phyloP scores from a whole-genome alignment of 2,797 vertebrate genomes.

The Sphenopsis melanotis region DNA sequence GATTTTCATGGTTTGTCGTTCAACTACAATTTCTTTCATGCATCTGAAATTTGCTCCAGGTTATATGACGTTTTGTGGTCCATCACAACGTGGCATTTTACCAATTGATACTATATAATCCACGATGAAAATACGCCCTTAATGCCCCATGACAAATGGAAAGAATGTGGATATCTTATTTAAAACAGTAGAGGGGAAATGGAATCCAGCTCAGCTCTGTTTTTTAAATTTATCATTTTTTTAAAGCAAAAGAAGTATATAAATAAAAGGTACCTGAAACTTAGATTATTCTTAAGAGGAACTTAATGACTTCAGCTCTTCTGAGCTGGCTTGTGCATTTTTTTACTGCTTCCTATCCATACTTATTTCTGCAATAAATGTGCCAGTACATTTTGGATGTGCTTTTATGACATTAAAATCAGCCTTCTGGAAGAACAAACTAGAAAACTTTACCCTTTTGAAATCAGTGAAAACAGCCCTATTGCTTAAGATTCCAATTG shows the following conservation, averaged over 20 bases:
- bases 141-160: constrained; percentile 14
- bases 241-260: background rate
- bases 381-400: background rate
- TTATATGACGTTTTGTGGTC: constrained; percentile 5
- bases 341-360: background rate
- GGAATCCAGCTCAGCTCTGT: background rate
- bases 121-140: background rate
- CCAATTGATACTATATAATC: background rate
- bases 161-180: constrained; percentile 17
- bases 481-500: background rate
- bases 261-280: background rate
- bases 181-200: constrained; percentile 10
- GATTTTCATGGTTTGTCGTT: constrained; percentile 35
- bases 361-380: background rate
- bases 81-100: background rate
- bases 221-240: background rate
- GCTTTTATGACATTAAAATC: background rate
- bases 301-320: background rate
- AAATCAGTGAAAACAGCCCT: background rate
- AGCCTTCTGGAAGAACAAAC: background rate
- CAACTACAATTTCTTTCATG: background rate
- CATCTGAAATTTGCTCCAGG: constrained; percentile 20
- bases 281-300: background rate
- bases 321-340: background rate
- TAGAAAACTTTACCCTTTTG: background rate